Evolutionary conservation across 1,140 invertebrate species (phyloP), one percentile per base, ranked within the genome.

Genomic region (Pristionchus pacificus): DNA sequence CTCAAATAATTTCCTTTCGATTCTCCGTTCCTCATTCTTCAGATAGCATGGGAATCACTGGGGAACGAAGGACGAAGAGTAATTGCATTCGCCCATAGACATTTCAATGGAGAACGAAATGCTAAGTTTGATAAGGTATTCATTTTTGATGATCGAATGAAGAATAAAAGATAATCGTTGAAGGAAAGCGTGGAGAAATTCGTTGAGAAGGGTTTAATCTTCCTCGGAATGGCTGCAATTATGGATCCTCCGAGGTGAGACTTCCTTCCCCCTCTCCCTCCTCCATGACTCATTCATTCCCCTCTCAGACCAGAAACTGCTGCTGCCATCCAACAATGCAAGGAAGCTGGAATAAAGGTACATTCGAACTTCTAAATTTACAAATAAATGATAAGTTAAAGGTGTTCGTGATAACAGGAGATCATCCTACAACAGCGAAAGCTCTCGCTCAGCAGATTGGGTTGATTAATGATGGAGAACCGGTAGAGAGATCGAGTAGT

Each of bases 181-280:
- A 19, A 10, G 19, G 6, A 19, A 49, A 49, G 6, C 38, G 6
- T 10, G 6, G 6, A 10, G 6, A 6, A 49, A 19, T 49, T 49
- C 38, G 38, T 10, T 49, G 38, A 49, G 19, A 49, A 6, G 38
- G 79, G 74, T 0, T 31, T 81, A 25, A 70, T 77, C 1, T 81
- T 81, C 64, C 69, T 81, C 15, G 80, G 80, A 49, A 83, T 81
- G 79, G 70, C 75, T 6, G 80, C 79, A 30, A 81, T 83, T 28
- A 81, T 80, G 74, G 80, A 83, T 75, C 80, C 80, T 0, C 80
- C 80, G 29, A 76, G 79, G 65, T 70, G 63, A 65, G 31, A 24
- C 24, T 14, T 57, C 24, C 55, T 57, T 57, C 55, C 19, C 55
- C 55, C 55, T 19, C 19, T 19, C 55, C n/a, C n/a, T n/a, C n/a